These are phyloP conservation scores for Agrochola litura DNA, from an alignment of 2,888 invertebrate species.

Conservation along the genomic window DNA sequence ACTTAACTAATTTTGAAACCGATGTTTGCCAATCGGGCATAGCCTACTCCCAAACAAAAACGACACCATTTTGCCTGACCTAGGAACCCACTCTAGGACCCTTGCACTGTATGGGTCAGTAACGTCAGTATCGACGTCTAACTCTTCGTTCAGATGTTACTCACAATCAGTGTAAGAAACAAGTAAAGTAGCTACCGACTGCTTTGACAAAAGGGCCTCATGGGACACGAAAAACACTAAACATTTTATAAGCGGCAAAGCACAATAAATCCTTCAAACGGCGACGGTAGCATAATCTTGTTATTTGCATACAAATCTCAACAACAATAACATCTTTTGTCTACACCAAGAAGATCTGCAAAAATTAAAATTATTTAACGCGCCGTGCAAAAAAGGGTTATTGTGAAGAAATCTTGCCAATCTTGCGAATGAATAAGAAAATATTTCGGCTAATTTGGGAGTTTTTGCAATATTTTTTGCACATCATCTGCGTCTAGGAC, in stretches of 20 bases:
- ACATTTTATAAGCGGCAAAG: slow-evolving; percentile 71
- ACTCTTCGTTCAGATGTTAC: neutral
- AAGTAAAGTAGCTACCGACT: slow-evolving; percentile 75
- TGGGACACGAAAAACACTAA: slow-evolving; percentile 73
- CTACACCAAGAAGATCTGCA: slow-evolving; percentile 73
- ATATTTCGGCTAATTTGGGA: slow-evolving; percentile 71
- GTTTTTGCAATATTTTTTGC: slow-evolving; percentile 67
- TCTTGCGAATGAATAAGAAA: slow-evolving; percentile 67
- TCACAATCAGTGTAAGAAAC: neutral
- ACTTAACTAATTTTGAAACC: no score
- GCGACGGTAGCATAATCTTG: slow-evolving; percentile 87
- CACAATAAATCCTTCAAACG: slow-evolving; percentile 79
- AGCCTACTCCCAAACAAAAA: no score
- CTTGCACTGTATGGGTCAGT: neutral
- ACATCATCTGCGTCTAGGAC: slow-evolving; percentile 47
- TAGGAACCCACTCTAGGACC: neutral
- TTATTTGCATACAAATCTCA: slow-evolving; percentile 88
- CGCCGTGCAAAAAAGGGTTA: slow-evolving; percentile 77
- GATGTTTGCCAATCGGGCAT: no score
- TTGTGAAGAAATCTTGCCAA: slow-evolving; percentile 59
- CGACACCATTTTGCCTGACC: no score
- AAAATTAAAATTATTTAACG: slow-evolving; percentile 85
- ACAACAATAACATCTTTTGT: slow-evolving; percentile 82
- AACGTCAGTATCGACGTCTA: no score
- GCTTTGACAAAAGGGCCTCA: slow-evolving; percentile 75